phyloP scores from a whole-genome alignment of 2,888 invertebrate genomes.

The Strigamia transsilvanica region DNA sequence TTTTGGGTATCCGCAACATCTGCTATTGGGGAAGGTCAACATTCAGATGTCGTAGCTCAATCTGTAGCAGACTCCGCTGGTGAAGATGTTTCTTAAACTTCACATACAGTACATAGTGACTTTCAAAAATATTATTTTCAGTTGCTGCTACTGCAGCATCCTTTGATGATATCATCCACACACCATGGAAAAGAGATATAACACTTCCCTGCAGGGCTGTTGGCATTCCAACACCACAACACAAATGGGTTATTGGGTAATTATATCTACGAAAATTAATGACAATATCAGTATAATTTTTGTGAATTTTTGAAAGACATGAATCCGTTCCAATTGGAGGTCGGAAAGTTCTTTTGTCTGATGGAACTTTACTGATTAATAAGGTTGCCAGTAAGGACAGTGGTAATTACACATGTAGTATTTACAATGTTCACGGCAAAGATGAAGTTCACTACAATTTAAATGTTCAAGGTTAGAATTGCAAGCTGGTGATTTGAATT shows the following conservation, averaged over 20 bases:
- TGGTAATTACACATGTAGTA: conserved; percentile 53
- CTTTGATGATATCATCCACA: conserved; percentile 85
- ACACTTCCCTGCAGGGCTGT: conserved; percentile 91
- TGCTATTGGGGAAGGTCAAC: conserved; percentile 34
- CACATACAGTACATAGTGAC: no score
- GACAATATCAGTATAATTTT: neutral
- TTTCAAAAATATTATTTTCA: no score
- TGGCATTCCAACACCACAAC: conserved; percentile 87
- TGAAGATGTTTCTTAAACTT: neutral
- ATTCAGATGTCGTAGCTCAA: conserved; percentile 28
- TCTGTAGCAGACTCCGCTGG: neutral
- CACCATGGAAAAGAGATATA: conserved; percentile 77
- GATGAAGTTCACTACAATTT: conserved; percentile 50
- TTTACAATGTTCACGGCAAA: conserved; percentile 54
- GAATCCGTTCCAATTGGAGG: neutral
- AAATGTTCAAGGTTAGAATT: conserved; percentile 55
- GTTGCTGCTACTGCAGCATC: conserved; percentile 94
- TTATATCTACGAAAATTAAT: no score
- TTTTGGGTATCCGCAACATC: conserved; percentile 51
- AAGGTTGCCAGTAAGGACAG: conserved; percentile 53
- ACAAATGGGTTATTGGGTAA: conserved; percentile 72
- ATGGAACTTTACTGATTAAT: conserved; percentile 48
- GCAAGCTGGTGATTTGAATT: no score
- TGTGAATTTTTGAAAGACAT: neutral
- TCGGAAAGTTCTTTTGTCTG: conserved; percentile 23